Percentiles rank a stretch among this genome's conserved stretches.
These are phyloP conservation scores for Potamilus streckersoni DNA, from an alignment of 1,140 invertebrate genomes.

Conservation along the genomic window DNA sequence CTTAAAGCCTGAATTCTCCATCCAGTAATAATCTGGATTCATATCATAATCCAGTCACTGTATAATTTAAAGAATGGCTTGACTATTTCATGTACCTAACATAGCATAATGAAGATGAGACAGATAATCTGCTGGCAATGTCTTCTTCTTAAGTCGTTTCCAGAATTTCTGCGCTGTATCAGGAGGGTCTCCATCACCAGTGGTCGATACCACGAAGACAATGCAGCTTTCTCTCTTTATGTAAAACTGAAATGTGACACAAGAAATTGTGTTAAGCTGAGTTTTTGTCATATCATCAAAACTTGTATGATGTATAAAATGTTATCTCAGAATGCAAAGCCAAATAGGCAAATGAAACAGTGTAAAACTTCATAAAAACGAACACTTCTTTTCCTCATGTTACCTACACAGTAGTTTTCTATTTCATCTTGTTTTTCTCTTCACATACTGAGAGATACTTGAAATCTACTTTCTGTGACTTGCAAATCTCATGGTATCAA, in stretches of 20 bases:
- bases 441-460: too few relatives aligned
- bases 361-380: not conserved
- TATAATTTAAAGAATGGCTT: not conserved
- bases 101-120: conserved; percentile 68
- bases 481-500: too few relatives aligned
- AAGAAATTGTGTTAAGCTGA: not conserved
- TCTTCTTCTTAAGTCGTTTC: conserved; percentile 66
- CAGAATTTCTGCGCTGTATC: conserved; percentile 71
- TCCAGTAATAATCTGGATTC: too few relatives aligned
- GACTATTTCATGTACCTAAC: conserved; percentile 60
- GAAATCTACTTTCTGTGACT: too few relatives aligned
- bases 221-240: conserved; percentile 58
- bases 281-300: not conserved
- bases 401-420: not conserved
- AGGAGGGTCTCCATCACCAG: conserved; percentile 74
- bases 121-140: conserved; percentile 58
- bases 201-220: conserved; percentile 70
- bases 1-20: too few relatives aligned
- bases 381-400: not conserved
- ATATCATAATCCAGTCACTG: too few relatives aligned
- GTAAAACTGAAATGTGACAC: conserved; percentile 56
- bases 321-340: not conserved
- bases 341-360: not conserved
- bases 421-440: not conserved
- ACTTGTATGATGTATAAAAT: too few relatives aligned